Conservation (phyloP, 2,888 invertebrate species). For the Mallateleia sp. region DNA sequence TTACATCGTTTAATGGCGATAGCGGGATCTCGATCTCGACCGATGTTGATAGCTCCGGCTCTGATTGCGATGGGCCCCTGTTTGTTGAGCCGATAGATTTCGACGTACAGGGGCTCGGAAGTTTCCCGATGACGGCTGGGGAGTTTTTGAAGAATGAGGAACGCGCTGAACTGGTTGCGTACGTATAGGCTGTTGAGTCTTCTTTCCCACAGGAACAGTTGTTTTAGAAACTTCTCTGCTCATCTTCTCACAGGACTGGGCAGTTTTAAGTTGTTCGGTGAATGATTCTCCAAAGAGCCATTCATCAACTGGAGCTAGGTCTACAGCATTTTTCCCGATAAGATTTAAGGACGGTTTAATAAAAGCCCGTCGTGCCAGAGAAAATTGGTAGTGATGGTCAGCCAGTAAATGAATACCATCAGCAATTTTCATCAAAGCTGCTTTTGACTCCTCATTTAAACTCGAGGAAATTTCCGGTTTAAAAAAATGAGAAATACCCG, state of each 20-base stretch:
- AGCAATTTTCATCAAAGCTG: constrained; percentile 8
- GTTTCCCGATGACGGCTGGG: constrained; percentile 12
- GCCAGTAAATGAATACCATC: constrained; percentile 23
- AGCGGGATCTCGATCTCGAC: constrained; percentile 3
- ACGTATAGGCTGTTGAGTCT: background rate
- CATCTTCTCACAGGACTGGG: too few species aligned
- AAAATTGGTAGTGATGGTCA: too few species aligned
- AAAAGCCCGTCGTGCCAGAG: constrained; percentile 18
- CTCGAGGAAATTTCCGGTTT: constrained; percentile 8
- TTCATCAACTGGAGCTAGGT: background rate
- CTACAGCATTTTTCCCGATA: constrained; percentile 31
- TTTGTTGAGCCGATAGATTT: constrained; percentile 26
- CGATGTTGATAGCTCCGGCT: background rate
- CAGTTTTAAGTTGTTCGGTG: background rate
- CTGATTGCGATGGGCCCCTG: background rate
- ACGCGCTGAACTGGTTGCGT: background rate
- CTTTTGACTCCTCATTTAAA: constrained; percentile 17
- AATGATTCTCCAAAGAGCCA: constrained; percentile 28
- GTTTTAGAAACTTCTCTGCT: background rate
- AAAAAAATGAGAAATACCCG: constrained; percentile 15
- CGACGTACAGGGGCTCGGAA: constrained; percentile 8
- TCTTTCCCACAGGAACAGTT: background rate
- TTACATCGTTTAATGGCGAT: constrained; percentile 1
- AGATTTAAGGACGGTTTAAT: constrained; percentile 28
- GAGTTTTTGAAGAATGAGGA: background rate